Evolutionary conservation across 1,140 invertebrate species (phyloP).

Genomic region (Belonocnema kinseyi): DNA sequence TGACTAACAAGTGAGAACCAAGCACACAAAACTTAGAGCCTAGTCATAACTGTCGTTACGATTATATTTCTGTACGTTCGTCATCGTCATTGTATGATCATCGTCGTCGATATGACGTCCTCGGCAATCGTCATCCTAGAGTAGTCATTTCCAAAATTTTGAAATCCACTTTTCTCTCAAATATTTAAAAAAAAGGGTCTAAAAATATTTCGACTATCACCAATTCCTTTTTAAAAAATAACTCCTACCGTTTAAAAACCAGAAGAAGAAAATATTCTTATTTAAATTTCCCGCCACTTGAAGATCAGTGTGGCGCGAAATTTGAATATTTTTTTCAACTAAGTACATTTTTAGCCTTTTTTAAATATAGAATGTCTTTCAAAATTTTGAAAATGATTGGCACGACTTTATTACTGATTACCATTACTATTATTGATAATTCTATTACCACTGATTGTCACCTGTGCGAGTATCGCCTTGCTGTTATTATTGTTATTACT

Average conservation of each 20-base stretch:
- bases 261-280: neutral
- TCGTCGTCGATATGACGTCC: slow-evolving; percentile 30
- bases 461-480: slow-evolving; percentile 49
- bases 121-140: slow-evolving; percentile 20
- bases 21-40: slow-evolving; percentile 58
- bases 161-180: neutral
- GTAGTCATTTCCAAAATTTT: slow-evolving; percentile 21
- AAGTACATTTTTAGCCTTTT: slow-evolving; percentile 5
- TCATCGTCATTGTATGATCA: slow-evolving; percentile 47
- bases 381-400: slow-evolving; percentile 23
- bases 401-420: slow-evolving; percentile 43
- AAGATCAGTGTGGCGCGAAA: neutral
- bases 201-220: neutral
- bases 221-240: neutral
- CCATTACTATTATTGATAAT: slow-evolving; percentile 39
- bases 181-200: neutral
- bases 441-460: slow-evolving; percentile 39
- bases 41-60: slow-evolving; percentile 60
- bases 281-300: slow-evolving; percentile 11
- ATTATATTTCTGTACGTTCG: slow-evolving; percentile 46
- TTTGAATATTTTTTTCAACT: neutral
- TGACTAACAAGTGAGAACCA: slow-evolving; percentile 51
- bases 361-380: slow-evolving; percentile 4
- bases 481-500: slow-evolving; percentile 53
- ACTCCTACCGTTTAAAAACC: neutral